Conservation (phyloP, 2,113 vertebrate species). For the Pterocles orientalis region DNA sequence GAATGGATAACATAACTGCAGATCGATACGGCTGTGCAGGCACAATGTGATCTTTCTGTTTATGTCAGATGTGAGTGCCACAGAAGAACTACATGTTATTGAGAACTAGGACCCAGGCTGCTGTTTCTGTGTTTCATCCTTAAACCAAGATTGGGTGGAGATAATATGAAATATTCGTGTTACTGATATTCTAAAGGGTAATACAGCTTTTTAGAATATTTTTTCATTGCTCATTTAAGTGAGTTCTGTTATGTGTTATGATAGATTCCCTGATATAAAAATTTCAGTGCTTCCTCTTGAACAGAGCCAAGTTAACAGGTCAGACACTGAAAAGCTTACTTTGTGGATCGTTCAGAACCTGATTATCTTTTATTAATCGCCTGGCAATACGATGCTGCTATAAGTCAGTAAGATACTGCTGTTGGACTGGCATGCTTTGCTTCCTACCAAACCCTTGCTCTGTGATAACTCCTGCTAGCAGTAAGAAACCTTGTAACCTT, state of each 20-base stretch:
- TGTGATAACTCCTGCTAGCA: neutral
- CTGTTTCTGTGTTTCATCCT: neutral
- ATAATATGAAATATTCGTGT: neutral
- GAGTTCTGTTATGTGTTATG: neutral
- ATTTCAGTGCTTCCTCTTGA: neutral
- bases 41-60: neutral
- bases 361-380: neutral
- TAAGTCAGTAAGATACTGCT: neutral
- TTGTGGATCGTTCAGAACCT: neutral
- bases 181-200: neutral
- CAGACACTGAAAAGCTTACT: neutral
- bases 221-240: neutral
- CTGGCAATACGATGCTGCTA: neutral
- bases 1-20: neutral
- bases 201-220: neutral
- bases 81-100: neutral
- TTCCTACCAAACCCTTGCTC: neutral
- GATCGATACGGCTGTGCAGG: neutral
- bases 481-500: neutral
- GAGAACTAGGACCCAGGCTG: neutral
- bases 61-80: neutral
- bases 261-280: neutral
- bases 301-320: neutral
- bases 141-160: neutral
- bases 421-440: constrained; percentile 7